Percentiles rank a stretch among this genome's conserved stretches.
Evolutionary conservation across 2,888 invertebrate genomes (phyloP).

Genomic region (Nephrotoma appendiculata): DNA sequence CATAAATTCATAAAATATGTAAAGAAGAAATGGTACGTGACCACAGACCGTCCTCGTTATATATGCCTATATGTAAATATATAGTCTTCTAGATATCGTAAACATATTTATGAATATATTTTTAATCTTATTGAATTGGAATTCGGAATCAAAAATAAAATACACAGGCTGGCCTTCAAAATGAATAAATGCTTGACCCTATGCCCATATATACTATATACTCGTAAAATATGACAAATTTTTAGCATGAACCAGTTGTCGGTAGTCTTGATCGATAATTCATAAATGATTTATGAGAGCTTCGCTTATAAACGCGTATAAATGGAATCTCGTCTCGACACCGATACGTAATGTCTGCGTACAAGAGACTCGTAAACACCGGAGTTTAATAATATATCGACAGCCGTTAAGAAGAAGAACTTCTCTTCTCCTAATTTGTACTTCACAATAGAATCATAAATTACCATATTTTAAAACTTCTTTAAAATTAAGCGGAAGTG

Average conservation of each 20-base stretch:
- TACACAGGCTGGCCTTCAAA: not conserved
- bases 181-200: not conserved
- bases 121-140: not conserved
- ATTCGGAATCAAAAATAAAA: not conserved
- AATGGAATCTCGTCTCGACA: too few species aligned
- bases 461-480: not conserved
- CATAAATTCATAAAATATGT: not conserved
- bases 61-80: not conserved
- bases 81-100: not conserved
- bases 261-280: not conserved
- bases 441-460: not conserved
- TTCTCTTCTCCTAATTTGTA: not conserved
- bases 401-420: not conserved
- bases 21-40: not conserved
- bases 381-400: not conserved
- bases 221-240: not conserved
- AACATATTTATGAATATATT: not conserved
- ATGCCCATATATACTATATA: not conserved
- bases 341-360: too few species aligned
- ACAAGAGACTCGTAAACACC: not conserved
- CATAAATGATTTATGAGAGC: not conserved
- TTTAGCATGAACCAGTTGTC: not conserved
- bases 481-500: not conserved
- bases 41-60: not conserved
- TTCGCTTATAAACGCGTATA: too few species aligned